Base-by-base conservation (phyloP, 2,888 invertebrate genomes). In the Leptarthrus brevirostris region DNA sequence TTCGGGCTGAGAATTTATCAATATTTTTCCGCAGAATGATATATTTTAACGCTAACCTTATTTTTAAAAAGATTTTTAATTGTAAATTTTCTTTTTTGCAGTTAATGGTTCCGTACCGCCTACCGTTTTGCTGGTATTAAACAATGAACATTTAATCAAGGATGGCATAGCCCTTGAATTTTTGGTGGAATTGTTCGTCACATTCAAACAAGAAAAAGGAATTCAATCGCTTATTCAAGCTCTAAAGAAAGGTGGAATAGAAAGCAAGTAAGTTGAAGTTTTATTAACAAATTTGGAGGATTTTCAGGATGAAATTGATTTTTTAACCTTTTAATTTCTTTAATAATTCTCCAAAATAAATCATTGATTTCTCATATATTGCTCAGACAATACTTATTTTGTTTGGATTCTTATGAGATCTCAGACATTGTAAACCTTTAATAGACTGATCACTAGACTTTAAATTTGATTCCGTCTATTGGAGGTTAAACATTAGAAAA, bases 91-190 rank as follows among this genome's bases (percentile, higher is more conserved):
- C n/a, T n/a, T n/a, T 30, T 73, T 79, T 79, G 0, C 26, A 89
- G 89, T 94, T 75, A 96, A 96, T 86, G 94, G 93, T 76, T 93
- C 96, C 83, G 92, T 97, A 81, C 94, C 95, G 77, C 94, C 97
- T 77, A 91, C 91, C 80, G 94, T 95, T 77, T 90, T 98, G 80
- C 89, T 93, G 82, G 94, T 94, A 83, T 87, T 95, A 83, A 92
- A 92, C 83, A 95, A 94, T 86, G 96, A 97, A 86, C 97, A 97
- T 87, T 89, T 98, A 82, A 90, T 95, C 79, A 96, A 95, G 85
- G 94, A 95, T 89, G 95, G 96, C 84, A 89, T 97, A 84, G 96
- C 97, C 75, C 89, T 97, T 81, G 96, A 97, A 81, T 98, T 98
- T 86, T 90, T 97, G 81, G 90, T 97, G 80, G 93, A 95, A 86